Base-by-base conservation (phyloP, 1,140 invertebrate genomes). In the Bombus consobrinus region DNA sequence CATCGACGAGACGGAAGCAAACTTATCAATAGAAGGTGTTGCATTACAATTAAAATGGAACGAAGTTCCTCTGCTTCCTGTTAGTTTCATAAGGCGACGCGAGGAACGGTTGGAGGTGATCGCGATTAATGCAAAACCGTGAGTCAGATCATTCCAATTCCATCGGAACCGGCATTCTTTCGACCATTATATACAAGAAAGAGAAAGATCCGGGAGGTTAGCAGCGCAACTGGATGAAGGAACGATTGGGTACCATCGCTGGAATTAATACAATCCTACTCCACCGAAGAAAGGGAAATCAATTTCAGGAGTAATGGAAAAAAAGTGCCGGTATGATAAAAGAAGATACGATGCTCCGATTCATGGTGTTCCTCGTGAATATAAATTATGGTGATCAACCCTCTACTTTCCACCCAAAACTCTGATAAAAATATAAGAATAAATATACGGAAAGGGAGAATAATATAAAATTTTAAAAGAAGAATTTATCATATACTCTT, bases 181-280 rank as follows among this genome's bases (percentile, higher is more conserved):
- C 81, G 28, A 34, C 68, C 62, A 18, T 57, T 83, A 77, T 32
- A 74, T 64, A 77, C 37, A 64, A 41, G 47, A 39, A 32, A 28
- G 32, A 59, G 69, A 39, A 74, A 32, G 62, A 34, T 10, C 3
- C 22, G n/a, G 9, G 25, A 43, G 39, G 28, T 15, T 32, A 5
- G 73, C 22, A 13, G 32, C 3, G 73, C 73, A 37, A 43, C n/a
- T n/a, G 41, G 12, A 72, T 12, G 69, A 72, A 32, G 25, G 64
- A 32, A 53, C 9, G 62, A 57, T 47, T 3, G 13, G 32, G 57
- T 34, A 64, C 18, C 47, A 53, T 59, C 53, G 32, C 25, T 25
- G 41, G 32, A 59, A 78, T 83, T 83, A 83, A 83, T 78, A 78
- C 59, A 47, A 78, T 47, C 15, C 64, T n/a, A 22, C 12, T 4